phyloP scores from a whole-genome alignment of 2,888 invertebrate species.

The Tyria jacobaeae region DNA sequence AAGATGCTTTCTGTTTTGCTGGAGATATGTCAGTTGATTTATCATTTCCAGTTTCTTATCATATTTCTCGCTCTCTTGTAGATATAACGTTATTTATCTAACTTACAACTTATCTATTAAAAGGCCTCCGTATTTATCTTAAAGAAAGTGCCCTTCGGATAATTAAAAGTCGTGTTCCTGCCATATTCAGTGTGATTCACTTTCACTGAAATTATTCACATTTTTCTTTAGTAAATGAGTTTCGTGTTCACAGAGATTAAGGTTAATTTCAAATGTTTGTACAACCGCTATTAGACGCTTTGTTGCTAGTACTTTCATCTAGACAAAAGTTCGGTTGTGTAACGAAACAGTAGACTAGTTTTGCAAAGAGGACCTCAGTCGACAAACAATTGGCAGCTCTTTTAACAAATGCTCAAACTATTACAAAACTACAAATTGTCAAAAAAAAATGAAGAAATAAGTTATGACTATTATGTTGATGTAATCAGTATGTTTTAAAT shows the following conservation, averaged over 20 bases:
- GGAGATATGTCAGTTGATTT: not conserved
- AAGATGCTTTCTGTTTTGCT: not conserved
- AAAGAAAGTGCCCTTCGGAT: conserved; percentile 46
- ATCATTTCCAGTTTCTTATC: conserved; percentile 35
- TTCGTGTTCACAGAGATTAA: conserved; percentile 12
- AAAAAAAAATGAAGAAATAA: not conserved
- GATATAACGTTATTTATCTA: conserved; percentile 31
- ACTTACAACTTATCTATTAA: conserved; percentile 25
- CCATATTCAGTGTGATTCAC: conserved; percentile 24
- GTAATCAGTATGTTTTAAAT: not conserved
- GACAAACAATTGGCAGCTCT: not conserved
- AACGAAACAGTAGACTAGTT: not conserved
- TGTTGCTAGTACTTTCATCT: not conserved
- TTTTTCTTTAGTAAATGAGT: conserved; percentile 24
- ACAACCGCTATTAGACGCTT: not conserved
- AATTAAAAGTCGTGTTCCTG: conserved; percentile 40
- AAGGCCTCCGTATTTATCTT: conserved; percentile 36
- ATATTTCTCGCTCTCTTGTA: conserved; percentile 36
- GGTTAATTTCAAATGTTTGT: conserved; percentile 2
- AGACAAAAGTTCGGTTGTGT: not conserved
- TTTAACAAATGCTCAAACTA: not conserved
- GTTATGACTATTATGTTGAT: not conserved
- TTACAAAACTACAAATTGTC: not conserved
- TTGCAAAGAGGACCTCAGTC: not conserved
- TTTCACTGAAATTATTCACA: conserved; percentile 35